Percentiles rank a stretch among this genome's conserved stretches.
Evolutionary conservation across 2,888 invertebrate species (phyloP).

Genomic region (Drosophila mimica): DNA sequence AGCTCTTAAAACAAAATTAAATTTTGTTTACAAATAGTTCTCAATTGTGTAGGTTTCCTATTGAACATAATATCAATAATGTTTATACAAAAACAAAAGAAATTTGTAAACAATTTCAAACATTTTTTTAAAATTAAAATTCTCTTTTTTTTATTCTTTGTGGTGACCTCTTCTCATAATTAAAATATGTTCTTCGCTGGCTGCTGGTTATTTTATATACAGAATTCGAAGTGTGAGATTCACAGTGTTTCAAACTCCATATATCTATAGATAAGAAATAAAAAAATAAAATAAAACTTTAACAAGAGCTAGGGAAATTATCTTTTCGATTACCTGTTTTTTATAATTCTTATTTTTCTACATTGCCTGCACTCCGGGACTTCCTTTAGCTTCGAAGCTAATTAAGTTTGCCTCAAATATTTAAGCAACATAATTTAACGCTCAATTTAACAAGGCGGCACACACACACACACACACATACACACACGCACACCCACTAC

Average conservation of each 20-base stretch:
- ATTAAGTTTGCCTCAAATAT: constrained; percentile 68
- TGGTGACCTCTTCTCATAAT: neutral
- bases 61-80: neutral
- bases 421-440: constrained; percentile 66
- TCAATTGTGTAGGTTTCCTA: neutral
- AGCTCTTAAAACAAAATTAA: neutral
- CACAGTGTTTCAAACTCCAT: neutral
- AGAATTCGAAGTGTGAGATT: neutral
- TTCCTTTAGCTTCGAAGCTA: constrained; percentile 38
- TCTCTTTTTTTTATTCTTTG: accelerated
- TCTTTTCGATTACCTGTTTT: neutral
- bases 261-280: neutral
- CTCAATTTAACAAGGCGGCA: constrained; percentile 60
- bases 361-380: neutral
- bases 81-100: neutral
- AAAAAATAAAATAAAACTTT: neutral
- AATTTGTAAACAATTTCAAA: neutral
- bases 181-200: neutral
- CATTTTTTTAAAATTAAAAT: neutral
- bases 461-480: constrained; percentile 15
- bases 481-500: constrained; percentile 5
- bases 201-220: neutral
- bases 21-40: neutral
- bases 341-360: neutral
- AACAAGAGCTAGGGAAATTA: accelerated